phyloP scores from a whole-genome alignment of 2,797 vertebrate species.

The Buphagus erythrorhynchus region DNA sequence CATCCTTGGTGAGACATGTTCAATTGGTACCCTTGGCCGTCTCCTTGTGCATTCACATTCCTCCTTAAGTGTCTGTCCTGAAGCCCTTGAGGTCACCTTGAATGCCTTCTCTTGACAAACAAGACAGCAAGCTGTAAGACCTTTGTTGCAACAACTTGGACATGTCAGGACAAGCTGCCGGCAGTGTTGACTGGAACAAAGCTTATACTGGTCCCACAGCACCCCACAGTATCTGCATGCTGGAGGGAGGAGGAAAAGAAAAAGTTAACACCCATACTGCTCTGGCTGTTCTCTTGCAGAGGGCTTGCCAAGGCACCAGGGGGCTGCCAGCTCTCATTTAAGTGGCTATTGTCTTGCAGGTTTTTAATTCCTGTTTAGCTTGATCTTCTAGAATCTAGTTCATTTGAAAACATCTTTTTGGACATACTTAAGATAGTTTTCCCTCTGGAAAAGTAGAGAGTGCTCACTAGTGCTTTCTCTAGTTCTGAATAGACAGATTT shows the following conservation, averaged over 20 bases:
- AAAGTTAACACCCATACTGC: not conserved
- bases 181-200: conserved; percentile 90
- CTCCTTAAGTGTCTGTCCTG: conserved; percentile 79
- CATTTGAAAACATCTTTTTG: not conserved
- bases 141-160: conserved; percentile 79
- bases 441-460: not conserved
- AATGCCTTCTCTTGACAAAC: conserved; percentile 85
- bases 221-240: conserved; percentile 90
- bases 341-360: not conserved
- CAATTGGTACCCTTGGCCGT: conserved; percentile 86
- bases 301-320: not conserved
- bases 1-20: conserved; percentile 31
- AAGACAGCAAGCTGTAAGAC: conserved; percentile 89
- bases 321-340: not conserved
- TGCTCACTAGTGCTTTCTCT: not conserved
- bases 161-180: conserved; percentile 93
- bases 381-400: not conserved
- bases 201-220: conserved; percentile 91
- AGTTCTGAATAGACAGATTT: not conserved
- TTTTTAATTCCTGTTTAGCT: not conserved
- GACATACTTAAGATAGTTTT: not conserved
- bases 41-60: conserved; percentile 91
- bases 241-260: conserved; percentile 60
- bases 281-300: not conserved
- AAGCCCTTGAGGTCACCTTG: not conserved